Evolutionary conservation across 2,888 invertebrate species (phyloP).

Genomic region (Bellardia pandia): DNA sequence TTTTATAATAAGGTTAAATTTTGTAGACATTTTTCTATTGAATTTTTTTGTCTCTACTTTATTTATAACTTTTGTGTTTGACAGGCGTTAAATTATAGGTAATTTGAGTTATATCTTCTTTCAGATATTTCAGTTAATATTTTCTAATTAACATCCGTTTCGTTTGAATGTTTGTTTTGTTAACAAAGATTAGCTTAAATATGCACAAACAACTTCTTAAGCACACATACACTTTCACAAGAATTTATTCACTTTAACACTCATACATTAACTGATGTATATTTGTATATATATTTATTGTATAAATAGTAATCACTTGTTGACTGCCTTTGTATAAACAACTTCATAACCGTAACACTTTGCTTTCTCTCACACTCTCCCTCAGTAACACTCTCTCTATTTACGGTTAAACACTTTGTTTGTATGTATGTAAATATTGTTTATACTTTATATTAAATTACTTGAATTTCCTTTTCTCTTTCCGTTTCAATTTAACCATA

Average conservation of each 20-base stretch:
- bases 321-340: conserved; percentile 21
- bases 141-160: neutral
- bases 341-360: neutral
- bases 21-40: neutral
- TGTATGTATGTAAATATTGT: neutral
- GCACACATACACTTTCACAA: neutral
- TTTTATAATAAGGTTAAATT: neutral
- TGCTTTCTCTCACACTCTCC: neutral
- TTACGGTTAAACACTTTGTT: neutral
- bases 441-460: neutral
- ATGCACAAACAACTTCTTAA: neutral
- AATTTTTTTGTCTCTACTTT: neutral
- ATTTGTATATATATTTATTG: neutral
- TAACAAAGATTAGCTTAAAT: neutral
- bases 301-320: conserved; percentile 38
- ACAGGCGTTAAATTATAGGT: neutral
- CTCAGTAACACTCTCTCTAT: neutral
- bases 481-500: neutral
- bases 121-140: neutral
- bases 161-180: neutral
- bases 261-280: too few relatives aligned
- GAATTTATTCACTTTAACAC: neutral
- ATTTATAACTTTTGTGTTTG: neutral
- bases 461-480: conserved; percentile 48
- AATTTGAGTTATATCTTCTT: neutral